Percentiles rank a stretch among this genome's conserved stretches.
Evolutionary conservation across 2,113 vertebrate species (phyloP).

Genomic region (Python bivittatus): DNA sequence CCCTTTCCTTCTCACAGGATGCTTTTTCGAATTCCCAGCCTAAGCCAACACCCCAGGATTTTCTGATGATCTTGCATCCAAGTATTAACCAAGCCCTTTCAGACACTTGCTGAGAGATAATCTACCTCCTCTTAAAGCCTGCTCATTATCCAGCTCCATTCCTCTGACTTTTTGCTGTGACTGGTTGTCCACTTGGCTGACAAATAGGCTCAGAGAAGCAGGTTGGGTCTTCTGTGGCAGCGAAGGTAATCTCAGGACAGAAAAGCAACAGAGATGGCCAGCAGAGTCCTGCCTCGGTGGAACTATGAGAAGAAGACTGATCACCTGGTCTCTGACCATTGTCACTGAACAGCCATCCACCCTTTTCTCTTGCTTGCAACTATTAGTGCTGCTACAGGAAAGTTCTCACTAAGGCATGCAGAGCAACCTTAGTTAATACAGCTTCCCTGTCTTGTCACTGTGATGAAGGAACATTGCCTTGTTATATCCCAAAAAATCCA

Average conservation of each 20-base stretch:
- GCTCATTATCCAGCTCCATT: not conserved
- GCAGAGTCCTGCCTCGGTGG: not conserved
- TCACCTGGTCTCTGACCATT: not conserved
- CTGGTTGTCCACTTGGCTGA: not conserved
- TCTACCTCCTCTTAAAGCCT: not conserved
- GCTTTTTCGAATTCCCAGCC: not conserved
- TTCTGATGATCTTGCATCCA: not conserved
- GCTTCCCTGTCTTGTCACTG: not conserved
- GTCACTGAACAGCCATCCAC: not conserved
- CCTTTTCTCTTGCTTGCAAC: not conserved
- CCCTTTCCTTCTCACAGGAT: not conserved
- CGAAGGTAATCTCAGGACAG: not conserved
- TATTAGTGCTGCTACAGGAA: not conserved
- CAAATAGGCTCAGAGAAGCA: not conserved
- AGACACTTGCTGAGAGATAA: not conserved
- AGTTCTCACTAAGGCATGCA: not conserved
- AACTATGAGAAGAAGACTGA: not conserved
- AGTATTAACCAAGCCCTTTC: not conserved
- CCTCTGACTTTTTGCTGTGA: not conserved
- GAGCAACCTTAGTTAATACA: not conserved
- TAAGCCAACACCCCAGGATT: not conserved
- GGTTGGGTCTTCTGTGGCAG: not conserved
- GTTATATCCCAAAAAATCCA: not conserved
- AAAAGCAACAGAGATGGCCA: not conserved
- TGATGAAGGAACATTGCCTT: not conserved